Percentiles rank a stretch among this genome's conserved stretches.
These are phyloP conservation scores for Alaudala cheleensis DNA, from an alignment of 2,113 vertebrate species.

Conservation along the genomic window DNA sequence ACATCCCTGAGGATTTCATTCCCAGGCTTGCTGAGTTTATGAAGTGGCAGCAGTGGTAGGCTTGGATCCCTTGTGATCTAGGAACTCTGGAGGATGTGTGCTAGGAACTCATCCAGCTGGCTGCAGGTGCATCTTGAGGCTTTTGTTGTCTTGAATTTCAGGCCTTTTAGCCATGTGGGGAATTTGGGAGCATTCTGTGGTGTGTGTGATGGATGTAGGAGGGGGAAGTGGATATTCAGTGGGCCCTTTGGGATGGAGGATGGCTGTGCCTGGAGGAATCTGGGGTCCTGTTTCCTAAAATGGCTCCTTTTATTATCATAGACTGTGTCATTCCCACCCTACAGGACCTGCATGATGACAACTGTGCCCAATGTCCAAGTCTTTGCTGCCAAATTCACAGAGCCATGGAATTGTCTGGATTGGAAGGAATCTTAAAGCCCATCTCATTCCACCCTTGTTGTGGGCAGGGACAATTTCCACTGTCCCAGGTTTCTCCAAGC, in stretches of 20 bases:
- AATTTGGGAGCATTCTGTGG: not conserved
- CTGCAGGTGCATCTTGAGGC: not conserved
- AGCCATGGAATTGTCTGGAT: not conserved
- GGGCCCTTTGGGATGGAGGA: not conserved
- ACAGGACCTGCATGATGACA: not conserved
- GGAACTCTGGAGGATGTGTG: not conserved
- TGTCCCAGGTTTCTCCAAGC: accelerated
- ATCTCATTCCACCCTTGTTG: accelerated
- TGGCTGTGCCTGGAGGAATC: not conserved
- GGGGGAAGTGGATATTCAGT: not conserved
- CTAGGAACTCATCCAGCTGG: not conserved
- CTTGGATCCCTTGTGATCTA: not conserved
- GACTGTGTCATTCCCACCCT: not conserved
- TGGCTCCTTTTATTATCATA: not conserved
- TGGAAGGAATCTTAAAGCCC: not conserved
- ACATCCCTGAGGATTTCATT: not conserved
- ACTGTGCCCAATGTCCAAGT: accelerated
- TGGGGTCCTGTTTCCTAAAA: not conserved
- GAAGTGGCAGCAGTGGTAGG: not conserved
- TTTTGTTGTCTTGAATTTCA: not conserved
- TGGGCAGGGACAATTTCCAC: not conserved
- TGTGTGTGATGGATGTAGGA: not conserved
- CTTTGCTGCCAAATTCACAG: not conserved
- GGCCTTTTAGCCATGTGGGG: not conserved
- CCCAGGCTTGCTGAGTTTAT: not conserved